Evolutionary conservation across 2,797 vertebrate genomes (phyloP).

Genomic region (Rhabdophis nuchalis): DNA sequence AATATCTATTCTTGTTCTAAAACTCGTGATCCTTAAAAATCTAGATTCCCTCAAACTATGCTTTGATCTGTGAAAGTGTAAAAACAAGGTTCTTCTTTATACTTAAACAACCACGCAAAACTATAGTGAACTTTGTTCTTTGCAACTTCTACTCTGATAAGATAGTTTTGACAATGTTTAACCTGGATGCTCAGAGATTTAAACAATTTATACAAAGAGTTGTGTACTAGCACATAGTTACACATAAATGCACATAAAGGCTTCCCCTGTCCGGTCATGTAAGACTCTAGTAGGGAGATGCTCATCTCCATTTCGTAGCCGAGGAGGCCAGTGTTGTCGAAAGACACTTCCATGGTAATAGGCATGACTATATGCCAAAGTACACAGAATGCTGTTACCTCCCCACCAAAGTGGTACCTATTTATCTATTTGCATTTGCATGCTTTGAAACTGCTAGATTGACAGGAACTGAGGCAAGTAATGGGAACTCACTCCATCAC

Average conservation of each 20-base stretch:
- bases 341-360: not conserved
- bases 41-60: not conserved
- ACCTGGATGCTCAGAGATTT: not conserved
- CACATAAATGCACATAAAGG: not conserved
- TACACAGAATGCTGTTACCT: not conserved
- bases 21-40: not conserved
- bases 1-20: not conserved
- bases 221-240: not conserved
- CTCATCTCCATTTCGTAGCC: not conserved
- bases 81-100: not conserved
- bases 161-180: not conserved
- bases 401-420: not conserved
- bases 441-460: not conserved
- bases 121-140: not conserved
- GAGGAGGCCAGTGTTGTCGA: not conserved
- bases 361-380: not conserved
- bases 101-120: not conserved
- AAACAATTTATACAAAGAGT: not conserved
- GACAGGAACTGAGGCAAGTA: too few species aligned
- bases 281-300: not conserved
- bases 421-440: not conserved
- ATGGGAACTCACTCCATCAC: too few species aligned
- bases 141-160: not conserved
- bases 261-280: not conserved
- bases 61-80: not conserved